Evolutionary conservation across 2,113 vertebrate species (phyloP).

Genomic region (Calyptomena viridis): DNA sequence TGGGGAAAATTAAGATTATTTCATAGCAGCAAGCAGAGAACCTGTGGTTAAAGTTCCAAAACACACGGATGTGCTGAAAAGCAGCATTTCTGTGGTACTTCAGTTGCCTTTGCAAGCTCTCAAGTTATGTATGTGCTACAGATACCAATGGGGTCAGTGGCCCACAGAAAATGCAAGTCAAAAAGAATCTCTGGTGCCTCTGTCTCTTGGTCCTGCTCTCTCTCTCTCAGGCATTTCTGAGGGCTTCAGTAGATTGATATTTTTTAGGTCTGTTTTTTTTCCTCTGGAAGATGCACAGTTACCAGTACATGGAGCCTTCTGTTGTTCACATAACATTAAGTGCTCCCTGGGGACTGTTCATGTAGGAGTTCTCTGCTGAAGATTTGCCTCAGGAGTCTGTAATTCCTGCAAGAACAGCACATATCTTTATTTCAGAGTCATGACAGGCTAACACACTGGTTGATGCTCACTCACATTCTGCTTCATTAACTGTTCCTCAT

Average conservation of each 20-base stretch:
- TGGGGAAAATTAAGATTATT: not conserved
- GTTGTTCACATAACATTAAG: not conserved
- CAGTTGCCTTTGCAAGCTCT: not conserved
- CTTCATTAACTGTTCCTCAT: constrained; percentile 30
- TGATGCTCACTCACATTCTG: constrained; percentile 15
- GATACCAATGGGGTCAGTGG: not conserved
- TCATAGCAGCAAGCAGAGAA: not conserved
- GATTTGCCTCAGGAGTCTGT: constrained; percentile 21
- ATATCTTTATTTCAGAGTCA: constrained; percentile 16
- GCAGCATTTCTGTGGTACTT: not conserved
- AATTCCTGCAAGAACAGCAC: not conserved
- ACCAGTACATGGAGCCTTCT: not conserved
- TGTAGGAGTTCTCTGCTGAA: not conserved
- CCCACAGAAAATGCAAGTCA: not conserved
- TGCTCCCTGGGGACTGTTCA: not conserved
- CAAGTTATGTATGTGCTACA: not conserved
- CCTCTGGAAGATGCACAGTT: not conserved
- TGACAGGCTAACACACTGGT: not conserved
- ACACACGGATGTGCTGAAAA: not conserved
- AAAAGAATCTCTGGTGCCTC: not conserved
- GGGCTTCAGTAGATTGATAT: not conserved
- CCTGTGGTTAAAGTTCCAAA: not conserved
- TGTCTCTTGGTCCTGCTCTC: not conserved
- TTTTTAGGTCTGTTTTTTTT: not conserved
- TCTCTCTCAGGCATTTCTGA: not conserved